Base-by-base conservation (phyloP, 2,113 vertebrate species). In the Aspiorhynchus laticeps region DNA sequence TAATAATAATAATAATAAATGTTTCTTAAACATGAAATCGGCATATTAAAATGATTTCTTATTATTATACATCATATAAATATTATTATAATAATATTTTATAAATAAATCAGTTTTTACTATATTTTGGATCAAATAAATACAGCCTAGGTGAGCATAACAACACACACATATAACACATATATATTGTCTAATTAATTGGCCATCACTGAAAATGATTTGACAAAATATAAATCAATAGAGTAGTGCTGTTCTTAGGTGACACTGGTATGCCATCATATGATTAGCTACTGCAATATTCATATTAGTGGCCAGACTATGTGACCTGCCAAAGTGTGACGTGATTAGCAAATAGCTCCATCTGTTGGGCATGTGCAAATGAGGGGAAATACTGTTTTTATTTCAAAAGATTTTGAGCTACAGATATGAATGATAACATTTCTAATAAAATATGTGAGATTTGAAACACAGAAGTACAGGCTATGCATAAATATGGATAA, bases 281-380 rank as follows among this genome's bases (percentile, higher is more conserved):
- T 63, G 79, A 12, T 80, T 80, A 26, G 41, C 33, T 15, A 5
- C 24, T 80, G 36, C 15, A 15, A 28, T 65, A 21, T 5, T 81
- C 38, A 65, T 65, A 41, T 46, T 28, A 65, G 79, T 43, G 59
- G n/a, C 59, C 15, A 46, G 28, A 69, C 5, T 6, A 51, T 51
- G 63, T 33, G 41, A 83, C 26, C 43, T 69, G 80, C 43, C 61
- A 24, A 51, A 51, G 41, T 48, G n/a, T 46, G 33, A 80, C 43
- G 56, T 11, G 61, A 83, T 83, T 67, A 83, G 61, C 41, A 83
- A 82, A 83, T 24, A 83, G 80, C 80, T 69, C 80, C 80, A 83
- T 83, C 80, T 83, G 80, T 82, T 69, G 80, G 61, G 43, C 38
- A 67, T 82, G 53, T 59, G 17, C 19, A 56, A 56, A 56, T 21